Base-by-base conservation (phyloP, 2,113 vertebrate species). In the Eulemur macaco region DNA sequence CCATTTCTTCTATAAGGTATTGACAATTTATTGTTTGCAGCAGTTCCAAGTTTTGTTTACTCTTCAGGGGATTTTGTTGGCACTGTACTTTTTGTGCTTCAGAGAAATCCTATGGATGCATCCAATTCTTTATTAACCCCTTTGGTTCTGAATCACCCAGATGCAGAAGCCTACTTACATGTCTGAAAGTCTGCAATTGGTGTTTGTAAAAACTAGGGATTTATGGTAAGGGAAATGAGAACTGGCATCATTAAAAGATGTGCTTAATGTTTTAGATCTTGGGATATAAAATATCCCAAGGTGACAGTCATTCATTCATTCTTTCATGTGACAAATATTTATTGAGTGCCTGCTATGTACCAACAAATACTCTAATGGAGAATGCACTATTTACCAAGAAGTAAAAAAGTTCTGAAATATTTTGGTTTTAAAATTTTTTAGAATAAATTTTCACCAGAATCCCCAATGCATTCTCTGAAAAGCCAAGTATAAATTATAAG, bases 1-100 rank as follows among this genome's bases (percentile, higher is more conserved):
- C 98, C 97, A 97, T 97, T 97, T 98, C 98, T 99, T 99, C 99
- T 99, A 99, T 98, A 99, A 99, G 98, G 98, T 98, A 98, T 98
- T 98, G 98, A 98, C 97, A 98, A 98, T 98, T 98, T 98, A 98
- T 98, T 99, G 98, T 99, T 98, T 98, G 98, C 98, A 98, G 98
- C 98, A 97, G 98, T 98, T 99, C 98, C 97, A 98, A 98, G 98
- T 98, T 98, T 98, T 99, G 98, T 99, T 99, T 99, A 98, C 98
- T 97, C 98, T 98, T 98, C 94, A 54, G 98, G 98, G 98, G 98
- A 98, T 99, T 98, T 95, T 98, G 71, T 97, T 98, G 98, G 98
- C 98, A 97, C 96, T 97, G 97, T 97, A 98, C 91, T 95, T 98
- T 98, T 97, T 97, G 95, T 97, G 97, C 95, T 96, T 98, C 96